Percentiles rank a stretch among this genome's conserved stretches.
phyloP scores from a whole-genome alignment of 2,797 vertebrate genomes.

The Nannoperca obscura region DNA sequence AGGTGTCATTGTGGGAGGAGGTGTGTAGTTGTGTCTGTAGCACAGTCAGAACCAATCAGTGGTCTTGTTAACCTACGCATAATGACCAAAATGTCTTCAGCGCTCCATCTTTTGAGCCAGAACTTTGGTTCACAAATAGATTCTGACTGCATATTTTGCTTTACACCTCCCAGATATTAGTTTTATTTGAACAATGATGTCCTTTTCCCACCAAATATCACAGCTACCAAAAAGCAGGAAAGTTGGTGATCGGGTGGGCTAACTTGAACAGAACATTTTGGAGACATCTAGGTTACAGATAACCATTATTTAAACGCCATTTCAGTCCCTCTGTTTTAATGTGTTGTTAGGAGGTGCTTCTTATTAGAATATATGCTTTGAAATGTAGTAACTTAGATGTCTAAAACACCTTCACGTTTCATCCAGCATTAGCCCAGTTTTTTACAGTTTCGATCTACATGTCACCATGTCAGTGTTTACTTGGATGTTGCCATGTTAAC shows the following conservation, averaged over 20 bases:
- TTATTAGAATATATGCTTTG: neutral
- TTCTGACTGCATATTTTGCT: constrained; percentile 6
- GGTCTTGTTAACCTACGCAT: constrained; percentile 35
- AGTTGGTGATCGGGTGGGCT: neutral
- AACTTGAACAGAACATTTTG: neutral
- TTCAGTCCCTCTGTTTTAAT: neutral
- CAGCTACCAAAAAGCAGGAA: neutral
- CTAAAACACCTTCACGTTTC: neutral
- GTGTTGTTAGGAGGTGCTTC: neutral
- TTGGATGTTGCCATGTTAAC: constrained; percentile 22
- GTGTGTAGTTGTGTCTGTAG: constrained; percentile 48
- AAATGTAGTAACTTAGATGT: neutral
- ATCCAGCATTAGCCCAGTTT: neutral
- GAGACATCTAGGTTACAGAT: neutral
- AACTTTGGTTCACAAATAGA: constrained; percentile 27
- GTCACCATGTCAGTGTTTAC: neutral
- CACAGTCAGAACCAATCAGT: constrained; percentile 38
- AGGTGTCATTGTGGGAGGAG: constrained; percentile 62
- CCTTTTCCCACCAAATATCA: constrained; percentile 1
- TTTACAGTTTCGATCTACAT: neutral
- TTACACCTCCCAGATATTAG: neutral
- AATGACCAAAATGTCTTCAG: constrained; percentile 29
- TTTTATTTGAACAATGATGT: constrained; percentile 1
- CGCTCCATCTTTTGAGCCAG: constrained; percentile 22
- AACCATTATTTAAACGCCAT: neutral